These are phyloP conservation scores for Nyctibius bracteatus DNA, from an alignment of 2,113 vertebrate genomes.

Conservation along the genomic window DNA sequence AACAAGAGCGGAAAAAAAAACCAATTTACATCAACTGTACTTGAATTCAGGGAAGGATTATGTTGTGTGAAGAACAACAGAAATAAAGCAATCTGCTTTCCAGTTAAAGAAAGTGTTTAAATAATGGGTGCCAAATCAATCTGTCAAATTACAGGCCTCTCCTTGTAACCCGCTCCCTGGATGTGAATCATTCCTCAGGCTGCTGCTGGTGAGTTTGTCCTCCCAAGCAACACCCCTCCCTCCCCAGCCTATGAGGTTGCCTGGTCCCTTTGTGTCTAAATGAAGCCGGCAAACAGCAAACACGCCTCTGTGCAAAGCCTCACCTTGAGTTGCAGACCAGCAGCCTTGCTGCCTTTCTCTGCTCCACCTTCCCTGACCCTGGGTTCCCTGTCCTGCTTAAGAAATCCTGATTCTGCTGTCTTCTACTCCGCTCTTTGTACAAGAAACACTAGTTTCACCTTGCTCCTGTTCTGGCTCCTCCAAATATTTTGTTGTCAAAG, in stretches of 20 bases:
- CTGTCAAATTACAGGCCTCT: not conserved
- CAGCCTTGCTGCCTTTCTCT: not conserved
- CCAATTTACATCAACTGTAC: not conserved
- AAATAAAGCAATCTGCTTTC: not conserved
- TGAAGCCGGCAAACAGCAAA: not conserved
- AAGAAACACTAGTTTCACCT: not conserved
- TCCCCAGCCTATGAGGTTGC: not conserved
- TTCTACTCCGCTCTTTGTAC: not conserved
- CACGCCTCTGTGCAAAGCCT: not conserved
- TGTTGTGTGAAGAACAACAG: not conserved
- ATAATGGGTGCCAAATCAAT: not conserved
- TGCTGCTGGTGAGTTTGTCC: not conserved
- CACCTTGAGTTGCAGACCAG: not conserved
- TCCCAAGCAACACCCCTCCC: not conserved
- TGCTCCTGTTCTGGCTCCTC: not conserved
- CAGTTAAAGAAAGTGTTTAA: not conserved
- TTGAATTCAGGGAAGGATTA: not conserved
- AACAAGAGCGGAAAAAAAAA: fast-evolving
- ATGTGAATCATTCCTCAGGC: not conserved
- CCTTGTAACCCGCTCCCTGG: not conserved
- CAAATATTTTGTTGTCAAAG: not conserved
- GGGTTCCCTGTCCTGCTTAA: not conserved
- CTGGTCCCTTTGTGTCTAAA: not conserved
- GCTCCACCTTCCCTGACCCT: no score
- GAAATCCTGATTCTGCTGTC: not conserved